Conservation (phyloP, 1,140 invertebrate genomes). For the Macrobrachium rosenbergii region DNA sequence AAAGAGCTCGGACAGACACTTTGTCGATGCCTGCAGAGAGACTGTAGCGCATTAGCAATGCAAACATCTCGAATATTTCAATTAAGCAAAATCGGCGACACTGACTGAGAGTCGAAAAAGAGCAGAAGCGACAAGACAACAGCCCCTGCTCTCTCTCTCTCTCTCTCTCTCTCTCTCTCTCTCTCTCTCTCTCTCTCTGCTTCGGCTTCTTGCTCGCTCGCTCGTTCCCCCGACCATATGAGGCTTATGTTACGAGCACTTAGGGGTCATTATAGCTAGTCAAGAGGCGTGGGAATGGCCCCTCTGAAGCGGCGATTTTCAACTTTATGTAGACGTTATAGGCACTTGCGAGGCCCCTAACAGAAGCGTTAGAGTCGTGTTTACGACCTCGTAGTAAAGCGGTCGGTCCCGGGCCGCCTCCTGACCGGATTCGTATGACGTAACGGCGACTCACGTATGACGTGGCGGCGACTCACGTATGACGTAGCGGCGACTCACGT, state of each 20-base stretch:
- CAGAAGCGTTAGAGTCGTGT: constrained; percentile 60
- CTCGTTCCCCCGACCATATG: constrained; percentile 15
- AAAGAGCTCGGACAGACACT: too few relatives aligned
- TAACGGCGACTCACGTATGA: constrained; percentile 5
- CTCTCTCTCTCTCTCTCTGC: constrained; percentile 6
- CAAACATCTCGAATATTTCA: constrained; percentile 38
- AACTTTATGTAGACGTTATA: constrained; percentile 62
- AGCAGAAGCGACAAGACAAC: background rate
- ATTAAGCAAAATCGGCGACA: constrained; percentile 7
- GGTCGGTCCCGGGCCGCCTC: background rate
- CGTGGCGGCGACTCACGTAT: constrained; percentile 2
- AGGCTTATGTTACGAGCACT: constrained; percentile 61
- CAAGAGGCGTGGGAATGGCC: constrained; percentile 59
- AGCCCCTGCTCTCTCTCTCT: background rate
- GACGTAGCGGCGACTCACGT: constrained; percentile 16
- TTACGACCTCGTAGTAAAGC: constrained; percentile 35
- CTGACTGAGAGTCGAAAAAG: constrained; percentile 7
- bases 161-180: constrained; percentile 12
- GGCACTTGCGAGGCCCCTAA: constrained; percentile 59
- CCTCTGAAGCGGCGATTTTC: constrained; percentile 60
- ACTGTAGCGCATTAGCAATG: constrained; percentile 18
- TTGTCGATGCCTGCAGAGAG: too few relatives aligned
- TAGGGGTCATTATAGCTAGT: constrained; percentile 61
- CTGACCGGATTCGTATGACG: constrained; percentile 51
- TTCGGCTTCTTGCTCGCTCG: background rate